These are phyloP conservation scores for Spilosoma lubricipeda DNA, from an alignment of 2,888 invertebrate species.

Conservation along the genomic window DNA sequence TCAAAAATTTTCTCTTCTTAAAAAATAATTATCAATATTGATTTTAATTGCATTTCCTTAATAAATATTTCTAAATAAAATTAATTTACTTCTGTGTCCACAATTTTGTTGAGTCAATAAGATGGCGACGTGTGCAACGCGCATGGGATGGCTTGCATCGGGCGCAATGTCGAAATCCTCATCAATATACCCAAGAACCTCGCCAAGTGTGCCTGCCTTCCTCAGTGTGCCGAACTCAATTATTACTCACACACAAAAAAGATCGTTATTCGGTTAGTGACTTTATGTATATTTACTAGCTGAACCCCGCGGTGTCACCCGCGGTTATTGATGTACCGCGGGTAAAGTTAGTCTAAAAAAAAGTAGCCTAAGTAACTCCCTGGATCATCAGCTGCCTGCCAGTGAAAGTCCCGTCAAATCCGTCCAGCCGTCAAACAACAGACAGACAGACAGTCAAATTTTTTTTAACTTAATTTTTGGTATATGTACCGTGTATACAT, in stretches of 20 bases:
- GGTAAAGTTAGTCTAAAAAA: too few species aligned
- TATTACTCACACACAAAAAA: constrained; percentile 83
- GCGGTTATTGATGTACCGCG: too few species aligned
- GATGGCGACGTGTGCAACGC: constrained; percentile 84
- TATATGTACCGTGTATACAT: too few species aligned
- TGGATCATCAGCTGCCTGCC: too few species aligned
- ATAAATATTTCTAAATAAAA: neutral
- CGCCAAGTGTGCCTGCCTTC: constrained; percentile 81
- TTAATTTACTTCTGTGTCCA: neutral
- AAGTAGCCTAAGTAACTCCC: too few species aligned
- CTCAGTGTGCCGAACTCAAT: constrained; percentile 83
- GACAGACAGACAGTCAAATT: too few species aligned
- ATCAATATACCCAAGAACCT: constrained; percentile 82
- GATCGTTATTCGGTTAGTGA: constrained; percentile 78
- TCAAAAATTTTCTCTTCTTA: constrained; percentile 15
- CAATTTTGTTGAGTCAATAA: constrained; percentile 49
- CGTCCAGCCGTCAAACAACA: too few species aligned
- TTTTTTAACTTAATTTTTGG: too few species aligned
- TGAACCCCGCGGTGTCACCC: too few species aligned
- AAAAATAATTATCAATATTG: constrained; percentile 5
- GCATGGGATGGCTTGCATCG: constrained; percentile 85
- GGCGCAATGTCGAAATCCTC: constrained; percentile 81
- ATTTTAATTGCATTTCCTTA: neutral
- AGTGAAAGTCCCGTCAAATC: too few species aligned
- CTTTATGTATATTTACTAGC: constrained; percentile 8